Conservation (phyloP, 2,888 invertebrate species). For the Chaetogeoica ovagalla region DNA sequence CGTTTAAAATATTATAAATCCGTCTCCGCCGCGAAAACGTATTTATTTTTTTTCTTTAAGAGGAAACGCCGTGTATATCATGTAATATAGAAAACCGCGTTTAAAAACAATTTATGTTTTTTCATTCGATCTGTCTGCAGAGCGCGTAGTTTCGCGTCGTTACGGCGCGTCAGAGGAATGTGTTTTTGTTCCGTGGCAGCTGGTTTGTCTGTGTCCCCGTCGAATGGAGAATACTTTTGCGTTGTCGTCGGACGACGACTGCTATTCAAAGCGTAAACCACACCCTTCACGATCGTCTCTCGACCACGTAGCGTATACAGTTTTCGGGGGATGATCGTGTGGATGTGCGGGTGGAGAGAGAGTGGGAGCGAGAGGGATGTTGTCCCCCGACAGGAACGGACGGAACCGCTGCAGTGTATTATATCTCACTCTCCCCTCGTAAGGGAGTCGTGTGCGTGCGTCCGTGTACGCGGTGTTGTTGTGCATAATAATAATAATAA, state of each 20-base stretch:
- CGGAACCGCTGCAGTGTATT: too few relatives aligned
- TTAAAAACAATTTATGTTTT: background rate
- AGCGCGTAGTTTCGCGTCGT: background rate
- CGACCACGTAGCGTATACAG: background rate
- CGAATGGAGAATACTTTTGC: background rate
- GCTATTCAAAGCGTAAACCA: constrained; percentile 22
- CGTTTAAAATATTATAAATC: constrained; percentile 1
- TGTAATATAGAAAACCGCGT: too few relatives aligned
- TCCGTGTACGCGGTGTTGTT: background rate
- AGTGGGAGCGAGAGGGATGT: background rate
- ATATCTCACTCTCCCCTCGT: background rate
- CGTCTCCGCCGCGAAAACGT: background rate
- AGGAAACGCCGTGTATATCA: background rate
- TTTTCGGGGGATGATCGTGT: background rate
- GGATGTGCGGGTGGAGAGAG: background rate
- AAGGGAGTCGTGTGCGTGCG: background rate
- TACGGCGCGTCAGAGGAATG: constrained; percentile 13
- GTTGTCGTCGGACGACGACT: constrained; percentile 4
- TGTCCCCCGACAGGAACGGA: background rate
- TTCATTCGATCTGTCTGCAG: background rate
- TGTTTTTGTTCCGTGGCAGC: constrained; percentile 14
- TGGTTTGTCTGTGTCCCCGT: background rate
- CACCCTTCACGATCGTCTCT: background rate
- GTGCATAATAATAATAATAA: background rate
- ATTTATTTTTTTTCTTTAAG: too few relatives aligned